Conservation (phyloP, 2,888 invertebrate genomes). For the Habroteleia sp. region DNA sequence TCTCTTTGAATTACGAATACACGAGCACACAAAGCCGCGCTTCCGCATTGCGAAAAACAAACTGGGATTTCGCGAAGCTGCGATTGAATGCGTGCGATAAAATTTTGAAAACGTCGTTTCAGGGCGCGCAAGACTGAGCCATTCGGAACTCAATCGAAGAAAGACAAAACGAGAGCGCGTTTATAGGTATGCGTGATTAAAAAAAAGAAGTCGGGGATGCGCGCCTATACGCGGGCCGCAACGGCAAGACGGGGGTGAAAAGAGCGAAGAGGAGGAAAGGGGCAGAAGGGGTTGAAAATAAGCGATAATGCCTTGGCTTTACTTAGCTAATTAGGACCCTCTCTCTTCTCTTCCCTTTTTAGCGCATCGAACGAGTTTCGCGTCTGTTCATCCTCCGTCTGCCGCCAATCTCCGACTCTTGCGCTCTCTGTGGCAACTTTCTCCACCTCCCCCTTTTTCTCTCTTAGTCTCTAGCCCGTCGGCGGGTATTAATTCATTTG, state of each 20-base stretch:
- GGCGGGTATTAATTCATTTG: conserved; percentile 78
- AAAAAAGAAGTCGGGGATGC: background rate
- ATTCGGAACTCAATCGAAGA: conserved; percentile 66
- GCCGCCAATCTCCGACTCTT: conserved; percentile 45
- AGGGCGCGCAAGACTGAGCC: conserved; percentile 60
- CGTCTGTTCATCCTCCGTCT: conserved; percentile 69
- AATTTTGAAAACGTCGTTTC: conserved; percentile 62
- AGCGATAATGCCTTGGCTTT: conserved; percentile 80
- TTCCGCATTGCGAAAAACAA: conserved; percentile 40
- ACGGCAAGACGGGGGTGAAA: conserved; percentile 33
- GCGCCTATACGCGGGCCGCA: background rate
- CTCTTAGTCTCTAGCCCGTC: conserved; percentile 60
- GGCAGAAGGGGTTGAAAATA: conserved; percentile 75
- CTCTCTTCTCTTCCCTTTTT: conserved; percentile 53
- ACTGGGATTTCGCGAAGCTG: too few relatives aligned
- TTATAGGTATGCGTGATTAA: conserved; percentile 23
- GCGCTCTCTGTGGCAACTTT: conserved; percentile 60
- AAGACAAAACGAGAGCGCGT: conserved; percentile 52
- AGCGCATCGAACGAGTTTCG: conserved; percentile 61
- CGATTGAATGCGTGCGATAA: conserved; percentile 59
- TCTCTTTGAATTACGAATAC: conserved; percentile 68
- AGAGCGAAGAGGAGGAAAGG: conserved; percentile 52
- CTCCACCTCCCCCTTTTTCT: conserved; percentile 45
- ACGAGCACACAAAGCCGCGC: conserved; percentile 38
- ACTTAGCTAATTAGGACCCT: conserved; percentile 80